Conservation (phyloP, 2,797 vertebrate genomes). For the Sebastes alutus region DNA sequence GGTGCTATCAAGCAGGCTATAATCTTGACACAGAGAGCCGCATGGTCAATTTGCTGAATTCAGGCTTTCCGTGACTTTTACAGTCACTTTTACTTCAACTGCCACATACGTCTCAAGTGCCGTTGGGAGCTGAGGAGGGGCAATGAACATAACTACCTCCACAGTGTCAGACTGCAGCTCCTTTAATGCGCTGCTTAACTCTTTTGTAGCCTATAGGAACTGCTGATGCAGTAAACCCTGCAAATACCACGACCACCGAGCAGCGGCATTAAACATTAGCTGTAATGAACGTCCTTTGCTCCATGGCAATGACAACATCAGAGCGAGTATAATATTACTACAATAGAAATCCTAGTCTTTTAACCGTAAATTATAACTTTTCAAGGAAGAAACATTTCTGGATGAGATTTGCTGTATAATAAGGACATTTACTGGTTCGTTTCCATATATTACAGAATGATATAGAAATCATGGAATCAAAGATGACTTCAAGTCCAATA, state of each 20-base stretch:
- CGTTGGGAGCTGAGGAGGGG: conserved; percentile 29
- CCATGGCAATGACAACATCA: not conserved
- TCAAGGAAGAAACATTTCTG: conserved; percentile 22
- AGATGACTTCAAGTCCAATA: conserved; percentile 29
- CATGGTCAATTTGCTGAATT: conserved; percentile 33
- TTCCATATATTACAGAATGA: conserved; percentile 51
- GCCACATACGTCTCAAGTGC: conserved; percentile 28
- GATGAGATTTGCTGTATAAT: conserved; percentile 55
- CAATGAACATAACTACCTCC: conserved; percentile 17
- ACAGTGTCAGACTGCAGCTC: conserved; percentile 27
- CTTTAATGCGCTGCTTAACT: conserved; percentile 11
- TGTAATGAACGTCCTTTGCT: conserved; percentile 24
- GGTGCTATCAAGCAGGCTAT: conserved; percentile 10
- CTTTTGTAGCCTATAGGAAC: not conserved
- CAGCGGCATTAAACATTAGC: conserved; percentile 33
- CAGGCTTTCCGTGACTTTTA: conserved; percentile 33
- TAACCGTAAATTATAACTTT: conserved; percentile 28
- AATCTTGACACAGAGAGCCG: conserved; percentile 24
- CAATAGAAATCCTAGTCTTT: conserved; percentile 40
- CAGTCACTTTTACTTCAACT: conserved; percentile 41
- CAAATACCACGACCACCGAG: conserved; percentile 21
- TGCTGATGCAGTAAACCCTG: conserved; percentile 4
- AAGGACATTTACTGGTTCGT: conserved; percentile 40
- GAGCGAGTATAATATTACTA: conserved; percentile 30
- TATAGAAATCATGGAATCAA: conserved; percentile 52